A percentile compares a stretch with the other conserved stretches of the same genome.
phyloP scores from a whole-genome alignment of 2,113 vertebrate genomes.

The Pseudolaguvia tuberculata region DNA sequence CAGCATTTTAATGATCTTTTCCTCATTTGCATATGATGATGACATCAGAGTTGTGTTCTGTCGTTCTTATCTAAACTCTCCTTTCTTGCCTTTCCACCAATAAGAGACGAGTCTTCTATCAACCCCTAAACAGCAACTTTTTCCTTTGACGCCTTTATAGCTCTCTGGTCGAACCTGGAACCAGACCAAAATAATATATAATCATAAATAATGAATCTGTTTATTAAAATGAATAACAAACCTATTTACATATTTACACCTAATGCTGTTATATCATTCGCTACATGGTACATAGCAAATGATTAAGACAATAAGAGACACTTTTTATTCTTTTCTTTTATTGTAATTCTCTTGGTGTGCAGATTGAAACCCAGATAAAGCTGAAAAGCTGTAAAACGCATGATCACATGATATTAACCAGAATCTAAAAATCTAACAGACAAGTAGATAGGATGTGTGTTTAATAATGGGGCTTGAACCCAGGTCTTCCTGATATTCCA shows the following conservation, averaged over 20 bases:
- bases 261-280: no score
- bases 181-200: neutral
- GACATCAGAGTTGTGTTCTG: constrained; percentile 59
- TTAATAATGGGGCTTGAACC: no score
- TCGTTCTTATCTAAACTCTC: constrained; percentile 57
- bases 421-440: no score
- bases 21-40: constrained; percentile 75
- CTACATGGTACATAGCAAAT: no score
- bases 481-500: no score
- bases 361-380: neutral
- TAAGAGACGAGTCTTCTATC: constrained; percentile 49
- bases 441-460: no score
- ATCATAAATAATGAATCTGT: no score
- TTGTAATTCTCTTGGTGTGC: neutral
- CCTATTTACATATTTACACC: no score
- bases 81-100: constrained; percentile 50
- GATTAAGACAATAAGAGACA: no score
- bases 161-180: constrained; percentile 27
- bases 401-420: no score
- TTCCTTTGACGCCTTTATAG: constrained; percentile 32
- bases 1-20: constrained; percentile 62
- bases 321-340: neutral
- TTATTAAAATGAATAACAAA: neutral
- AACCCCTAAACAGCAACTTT: constrained; percentile 47
- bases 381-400: neutral